Evolutionary conservation across 1,140 invertebrate species (phyloP).

Genomic region (Calephelis virginiensis): DNA sequence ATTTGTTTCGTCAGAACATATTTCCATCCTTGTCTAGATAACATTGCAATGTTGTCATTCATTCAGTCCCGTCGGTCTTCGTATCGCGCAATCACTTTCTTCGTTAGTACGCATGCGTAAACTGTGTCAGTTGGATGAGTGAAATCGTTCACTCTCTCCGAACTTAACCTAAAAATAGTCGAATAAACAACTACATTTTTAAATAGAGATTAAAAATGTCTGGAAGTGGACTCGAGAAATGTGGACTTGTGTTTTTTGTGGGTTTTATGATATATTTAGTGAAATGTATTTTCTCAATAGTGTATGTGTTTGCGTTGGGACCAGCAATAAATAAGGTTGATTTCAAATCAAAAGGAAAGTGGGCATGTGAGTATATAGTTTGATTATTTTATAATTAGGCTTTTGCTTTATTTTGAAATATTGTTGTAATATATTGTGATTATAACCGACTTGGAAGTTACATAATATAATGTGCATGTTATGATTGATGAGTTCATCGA

Average conservation of each 20-base stretch:
- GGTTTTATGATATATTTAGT: slow-evolving; percentile 35
- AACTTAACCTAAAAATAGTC: slow-evolving; percentile 34
- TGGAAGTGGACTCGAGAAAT: slow-evolving; percentile 34
- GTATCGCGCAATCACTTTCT: slow-evolving; percentile 40
- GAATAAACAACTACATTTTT: not conserved
- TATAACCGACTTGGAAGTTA: not conserved
- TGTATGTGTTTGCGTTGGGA: slow-evolving; percentile 54
- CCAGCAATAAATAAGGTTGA: slow-evolving; percentile 57
- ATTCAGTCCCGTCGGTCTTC: slow-evolving; percentile 8
- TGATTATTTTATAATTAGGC: not conserved
- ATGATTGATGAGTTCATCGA: not conserved
- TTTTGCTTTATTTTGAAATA: not conserved
- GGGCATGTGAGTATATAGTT: slow-evolving; percentile 58
- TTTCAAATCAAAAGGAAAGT: slow-evolving; percentile 62
- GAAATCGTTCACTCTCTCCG: slow-evolving; percentile 29
- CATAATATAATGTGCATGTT: not conserved
- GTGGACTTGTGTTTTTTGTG: slow-evolving; percentile 39
- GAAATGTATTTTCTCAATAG: slow-evolving; percentile 39
- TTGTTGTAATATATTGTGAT: not conserved
- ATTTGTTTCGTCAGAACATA: too few relatives aligned
- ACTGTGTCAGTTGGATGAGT: slow-evolving; percentile 36
- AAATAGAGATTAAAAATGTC: slow-evolving; percentile 41
- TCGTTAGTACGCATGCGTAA: slow-evolving; percentile 45
- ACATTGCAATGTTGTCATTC: not conserved
- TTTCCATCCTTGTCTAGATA: slow-evolving; percentile 3